Evolutionary conservation across 2,113 vertebrate species (phyloP), one percentile per base, ranked within the genome.

Genomic region (Chloropsis cyanopogon): DNA sequence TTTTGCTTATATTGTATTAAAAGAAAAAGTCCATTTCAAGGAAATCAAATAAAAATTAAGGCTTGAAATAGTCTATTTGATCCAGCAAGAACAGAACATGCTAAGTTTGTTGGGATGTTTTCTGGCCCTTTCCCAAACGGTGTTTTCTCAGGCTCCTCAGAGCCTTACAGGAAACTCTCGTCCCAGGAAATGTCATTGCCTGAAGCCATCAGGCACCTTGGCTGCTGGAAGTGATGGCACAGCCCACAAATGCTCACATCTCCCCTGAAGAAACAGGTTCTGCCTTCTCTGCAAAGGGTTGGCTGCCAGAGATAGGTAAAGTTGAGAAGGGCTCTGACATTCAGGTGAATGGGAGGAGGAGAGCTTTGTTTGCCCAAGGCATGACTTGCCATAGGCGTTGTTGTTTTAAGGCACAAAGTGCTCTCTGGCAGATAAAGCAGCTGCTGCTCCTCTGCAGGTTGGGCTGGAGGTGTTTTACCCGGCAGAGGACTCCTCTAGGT

Each of bases 121-220:
- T 35, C 52, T 66, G 53, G 9, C 20, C 39, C 31, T 70, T 69
- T 54, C 25, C 10, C 44, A 78, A 13, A 42, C 0, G 0, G 4
- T 26, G 31, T 64, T 87, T 91, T 66, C 80, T 69, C 50, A 81
- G 61, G 47, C 44, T 75, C 7, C 13, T 37, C 37, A 37, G 37
- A 37, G 37, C 37, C 37, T 37, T 37, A 35, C 61, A 7, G 60
- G 69, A 87, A 95, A 68, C 1, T 12, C 70, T 35, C 25, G 26
- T 81, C 19, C 70, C 9, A 2, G 35, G 21, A 92, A 70, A 12
- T 5, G 26, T 47, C 52, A 33, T 7, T 54, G 56, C 65, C 92
- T 4, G 19, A 24, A 64, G 56, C 59, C 3, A 1, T 17, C 0
- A 0, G 17, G 59, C 11, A 4, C 53, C 41, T 13, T 17, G n/a